These are phyloP conservation scores for Chrysomela aeneicollis DNA, from an alignment of 2,888 invertebrate genomes.

Conservation along the genomic window DNA sequence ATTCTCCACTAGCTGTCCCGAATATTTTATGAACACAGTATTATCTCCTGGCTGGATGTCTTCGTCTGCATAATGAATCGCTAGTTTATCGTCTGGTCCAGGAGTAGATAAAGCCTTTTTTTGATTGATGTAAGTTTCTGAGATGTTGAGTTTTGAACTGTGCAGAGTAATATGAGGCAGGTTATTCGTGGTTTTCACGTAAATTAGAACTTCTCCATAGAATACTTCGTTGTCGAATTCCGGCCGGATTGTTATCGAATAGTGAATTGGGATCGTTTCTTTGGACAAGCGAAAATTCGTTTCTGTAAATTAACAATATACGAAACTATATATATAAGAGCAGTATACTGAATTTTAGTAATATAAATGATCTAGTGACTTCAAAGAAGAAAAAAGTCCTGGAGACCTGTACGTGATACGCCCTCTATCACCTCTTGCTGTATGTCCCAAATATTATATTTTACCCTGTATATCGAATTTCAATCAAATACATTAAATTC, in stretches of 20 bases:
- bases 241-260: constrained; percentile 45
- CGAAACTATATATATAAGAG: too few relatives aligned
- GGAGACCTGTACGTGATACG: too few relatives aligned
- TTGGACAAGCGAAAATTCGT: constrained; percentile 27
- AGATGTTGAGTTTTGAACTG: constrained; percentile 43
- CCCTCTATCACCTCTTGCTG: too few relatives aligned
- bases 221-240: constrained; percentile 44
- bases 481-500: too few relatives aligned
- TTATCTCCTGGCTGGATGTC: constrained; percentile 61
- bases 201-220: constrained; percentile 46
- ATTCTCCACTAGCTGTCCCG: constrained; percentile 69
- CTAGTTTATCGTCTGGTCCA: constrained; percentile 37
- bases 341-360: too few relatives aligned
- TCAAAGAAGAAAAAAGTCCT: too few relatives aligned
- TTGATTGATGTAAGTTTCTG: constrained; percentile 33
- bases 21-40: constrained; percentile 67
- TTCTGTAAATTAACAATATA: background rate
- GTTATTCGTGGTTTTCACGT: constrained; percentile 29
- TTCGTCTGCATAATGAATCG: constrained; percentile 37
- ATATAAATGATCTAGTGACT: too few relatives aligned
- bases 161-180: constrained; percentile 46
- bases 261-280: constrained; percentile 42
- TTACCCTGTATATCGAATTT: too few relatives aligned
- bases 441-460: too few relatives aligned
- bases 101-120: constrained; percentile 41